A percentile compares a stretch with the other conserved stretches of the same genome.
phyloP scores from a whole-genome alignment of 1,140 invertebrate species.

The Pectinophora gossypiella region DNA sequence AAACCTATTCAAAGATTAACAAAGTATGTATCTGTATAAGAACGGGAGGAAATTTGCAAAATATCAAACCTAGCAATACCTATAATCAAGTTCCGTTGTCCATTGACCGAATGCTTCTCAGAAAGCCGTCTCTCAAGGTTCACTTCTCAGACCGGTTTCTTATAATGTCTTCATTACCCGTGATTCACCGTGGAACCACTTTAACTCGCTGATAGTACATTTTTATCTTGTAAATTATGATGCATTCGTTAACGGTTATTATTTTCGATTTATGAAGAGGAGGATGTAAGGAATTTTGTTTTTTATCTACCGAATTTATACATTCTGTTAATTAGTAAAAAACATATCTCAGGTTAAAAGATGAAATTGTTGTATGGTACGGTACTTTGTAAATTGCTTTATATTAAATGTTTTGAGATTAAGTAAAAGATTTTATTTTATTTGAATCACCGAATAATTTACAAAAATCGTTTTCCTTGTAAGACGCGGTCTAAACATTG shows the following conservation, averaged over 20 bases:
- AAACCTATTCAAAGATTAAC: too few relatives aligned
- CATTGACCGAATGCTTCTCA: conserved; percentile 11
- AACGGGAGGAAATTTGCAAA: background rate
- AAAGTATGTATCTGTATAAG: too few relatives aligned
- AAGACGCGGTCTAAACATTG: too few relatives aligned
- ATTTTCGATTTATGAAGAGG: background rate
- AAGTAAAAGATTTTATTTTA: too few relatives aligned
- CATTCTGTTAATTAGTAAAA: too few relatives aligned
- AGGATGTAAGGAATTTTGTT: background rate
- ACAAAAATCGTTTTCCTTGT: too few relatives aligned
- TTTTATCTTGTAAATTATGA: conserved; percentile 26
- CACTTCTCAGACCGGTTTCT: conserved; percentile 54
- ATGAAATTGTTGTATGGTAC: too few relatives aligned
- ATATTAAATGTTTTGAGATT: too few relatives aligned
- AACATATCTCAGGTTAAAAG: too few relatives aligned
- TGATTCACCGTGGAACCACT: conserved; percentile 46
- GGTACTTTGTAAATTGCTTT: too few relatives aligned
- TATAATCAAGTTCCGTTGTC: background rate
- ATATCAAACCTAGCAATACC: background rate
- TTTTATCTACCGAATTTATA: background rate
- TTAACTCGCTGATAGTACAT: conserved; percentile 25
- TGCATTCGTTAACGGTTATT: conserved; percentile 1
- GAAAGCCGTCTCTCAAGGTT: conserved; percentile 18
- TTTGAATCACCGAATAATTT: too few relatives aligned
- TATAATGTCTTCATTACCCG: conserved; percentile 66